phyloP scores from a whole-genome alignment of 2,113 vertebrate genomes.

The Zosterops pallidus region DNA sequence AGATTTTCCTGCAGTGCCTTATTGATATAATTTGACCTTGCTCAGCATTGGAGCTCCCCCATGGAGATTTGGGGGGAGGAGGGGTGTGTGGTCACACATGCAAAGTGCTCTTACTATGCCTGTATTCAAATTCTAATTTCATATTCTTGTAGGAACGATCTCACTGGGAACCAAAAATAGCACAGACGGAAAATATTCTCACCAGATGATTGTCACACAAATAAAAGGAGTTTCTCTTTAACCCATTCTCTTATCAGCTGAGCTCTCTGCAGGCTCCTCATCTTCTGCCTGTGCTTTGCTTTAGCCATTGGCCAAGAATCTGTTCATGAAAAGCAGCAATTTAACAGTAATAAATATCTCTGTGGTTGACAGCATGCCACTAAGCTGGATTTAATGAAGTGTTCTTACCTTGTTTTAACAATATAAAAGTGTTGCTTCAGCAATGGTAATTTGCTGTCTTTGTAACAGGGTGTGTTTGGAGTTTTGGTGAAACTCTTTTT shows the following conservation, averaged over 20 bases:
- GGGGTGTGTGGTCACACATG: slow-evolving; percentile 24
- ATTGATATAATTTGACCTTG: slow-evolving; percentile 64
- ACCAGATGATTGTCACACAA: slow-evolving; percentile 58
- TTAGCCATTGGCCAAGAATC: background rate
- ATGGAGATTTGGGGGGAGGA: background rate
- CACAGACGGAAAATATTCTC: slow-evolving; percentile 53
- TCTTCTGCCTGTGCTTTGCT: background rate
- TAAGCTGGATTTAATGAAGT: slow-evolving; percentile 34
- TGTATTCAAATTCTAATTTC: slow-evolving; percentile 65
- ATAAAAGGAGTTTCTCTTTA: slow-evolving; percentile 55
- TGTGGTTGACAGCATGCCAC: background rate
- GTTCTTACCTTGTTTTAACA: slow-evolving; percentile 1
- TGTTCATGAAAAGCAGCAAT: background rate
- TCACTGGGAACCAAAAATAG: slow-evolving; percentile 63
- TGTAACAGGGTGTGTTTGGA: background rate
- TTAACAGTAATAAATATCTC: slow-evolving; percentile 1
- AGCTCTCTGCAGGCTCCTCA: slow-evolving; percentile 18
- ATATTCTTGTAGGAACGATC: slow-evolving; percentile 49
- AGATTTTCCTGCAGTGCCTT: slow-evolving; percentile 45
- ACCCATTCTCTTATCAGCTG: slow-evolving; percentile 53
- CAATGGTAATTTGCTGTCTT: background rate
- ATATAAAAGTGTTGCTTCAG: background rate
- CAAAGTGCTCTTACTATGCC: slow-evolving; percentile 37
- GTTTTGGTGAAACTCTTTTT: background rate
- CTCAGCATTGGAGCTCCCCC: slow-evolving; percentile 16